Percentiles rank a stretch among this genome's conserved stretches.
Evolutionary conservation across 2,797 vertebrate genomes (phyloP).

Genomic region (Cyclopterus lumpus): DNA sequence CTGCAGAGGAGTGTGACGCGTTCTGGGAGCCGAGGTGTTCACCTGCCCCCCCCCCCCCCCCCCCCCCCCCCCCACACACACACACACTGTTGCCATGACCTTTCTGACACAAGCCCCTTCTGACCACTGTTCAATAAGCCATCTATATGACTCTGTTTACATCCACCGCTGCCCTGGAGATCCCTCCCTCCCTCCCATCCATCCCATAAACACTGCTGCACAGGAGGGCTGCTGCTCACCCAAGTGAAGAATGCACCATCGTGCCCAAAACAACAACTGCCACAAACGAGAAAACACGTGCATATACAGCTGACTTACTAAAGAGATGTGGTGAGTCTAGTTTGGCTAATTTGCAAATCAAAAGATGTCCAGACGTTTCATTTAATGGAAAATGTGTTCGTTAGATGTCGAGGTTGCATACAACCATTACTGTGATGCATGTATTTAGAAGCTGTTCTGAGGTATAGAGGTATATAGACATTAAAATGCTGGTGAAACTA

Average conservation of each 20-base stretch:
- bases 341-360: neutral
- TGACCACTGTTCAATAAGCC: conserved; percentile 8
- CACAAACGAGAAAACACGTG: neutral
- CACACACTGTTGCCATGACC: conserved; percentile 4
- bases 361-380: neutral
- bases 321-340: neutral
- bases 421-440: neutral
- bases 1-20: conserved; percentile 18
- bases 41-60: neutral
- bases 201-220: conserved; percentile 26
- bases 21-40: neutral
- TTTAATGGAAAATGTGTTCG: neutral
- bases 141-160: conserved; percentile 37
- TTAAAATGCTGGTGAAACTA: neutral
- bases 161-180: conserved; percentile 29
- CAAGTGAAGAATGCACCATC: conserved; percentile 18
- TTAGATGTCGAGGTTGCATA: neutral
- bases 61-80: neutral
- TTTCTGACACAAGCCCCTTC: conserved; percentile 19
- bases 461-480: no score
- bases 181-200: neutral
- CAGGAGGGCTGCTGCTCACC: conserved; percentile 4
- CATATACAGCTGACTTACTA: neutral
- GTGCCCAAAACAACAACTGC: conserved; percentile 23
- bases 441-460: neutral